Conservation (phyloP, 92 coral and sea anemone species). For the Porites rus region DNA sequence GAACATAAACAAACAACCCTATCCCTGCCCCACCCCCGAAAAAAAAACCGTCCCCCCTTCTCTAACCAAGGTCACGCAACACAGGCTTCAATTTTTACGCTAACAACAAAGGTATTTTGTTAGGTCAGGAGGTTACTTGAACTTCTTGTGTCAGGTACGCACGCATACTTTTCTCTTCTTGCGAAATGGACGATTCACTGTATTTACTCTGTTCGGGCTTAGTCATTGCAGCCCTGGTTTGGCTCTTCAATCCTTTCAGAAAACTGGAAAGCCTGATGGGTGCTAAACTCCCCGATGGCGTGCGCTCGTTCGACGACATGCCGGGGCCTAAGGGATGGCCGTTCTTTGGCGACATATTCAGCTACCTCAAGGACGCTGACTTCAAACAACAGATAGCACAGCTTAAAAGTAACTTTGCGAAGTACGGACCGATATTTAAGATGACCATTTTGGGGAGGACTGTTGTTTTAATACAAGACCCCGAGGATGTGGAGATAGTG, state of each 20-base stretch:
- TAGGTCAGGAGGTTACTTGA: too few species aligned
- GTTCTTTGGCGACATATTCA: constrained; percentile 5
- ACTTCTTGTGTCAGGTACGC: background rate
- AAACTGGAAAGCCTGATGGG: background rate
- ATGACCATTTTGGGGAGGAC: background rate
- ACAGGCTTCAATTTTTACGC: too few species aligned
- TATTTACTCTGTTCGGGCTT: background rate
- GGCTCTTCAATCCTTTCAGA: constrained; percentile 3
- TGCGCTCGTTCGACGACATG: constrained; percentile 26
- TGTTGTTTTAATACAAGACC: background rate
- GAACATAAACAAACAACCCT: too few species aligned
- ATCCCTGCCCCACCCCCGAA: too few species aligned
- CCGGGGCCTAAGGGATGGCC: constrained; percentile 31
- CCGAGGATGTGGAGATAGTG: constrained; percentile 1
- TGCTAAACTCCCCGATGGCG: background rate
- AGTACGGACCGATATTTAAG: constrained; percentile 21
- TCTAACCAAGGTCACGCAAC: too few species aligned
- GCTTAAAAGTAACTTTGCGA: background rate
- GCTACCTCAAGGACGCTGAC: background rate
- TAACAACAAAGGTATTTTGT: too few species aligned
- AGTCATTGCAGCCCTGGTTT: background rate
- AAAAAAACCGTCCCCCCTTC: too few species aligned
- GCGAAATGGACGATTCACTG: background rate
- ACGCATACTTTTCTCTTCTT: background rate
- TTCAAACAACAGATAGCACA: background rate